Percentiles rank a stretch among this genome's conserved stretches.
Evolutionary conservation across 2,113 vertebrate species (phyloP).

Genomic region (Stercorarius parasiticus): DNA sequence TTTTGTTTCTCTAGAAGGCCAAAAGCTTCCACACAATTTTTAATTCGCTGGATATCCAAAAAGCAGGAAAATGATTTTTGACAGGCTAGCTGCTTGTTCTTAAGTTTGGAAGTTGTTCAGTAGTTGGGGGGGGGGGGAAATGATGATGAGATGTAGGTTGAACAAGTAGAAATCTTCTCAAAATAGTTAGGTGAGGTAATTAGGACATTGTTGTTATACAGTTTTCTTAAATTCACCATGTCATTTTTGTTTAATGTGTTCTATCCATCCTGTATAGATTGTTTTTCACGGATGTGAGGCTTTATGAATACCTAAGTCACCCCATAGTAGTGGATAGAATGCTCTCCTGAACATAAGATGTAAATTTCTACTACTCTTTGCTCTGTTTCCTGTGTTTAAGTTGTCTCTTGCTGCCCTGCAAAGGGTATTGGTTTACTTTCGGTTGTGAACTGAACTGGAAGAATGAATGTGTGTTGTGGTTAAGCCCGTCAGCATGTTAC

Average conservation of each 20-base stretch:
- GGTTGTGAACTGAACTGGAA: constrained; percentile 3
- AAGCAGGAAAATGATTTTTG: background rate
- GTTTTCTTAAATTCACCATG: background rate
- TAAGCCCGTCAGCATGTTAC: background rate
- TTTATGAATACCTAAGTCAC: background rate
- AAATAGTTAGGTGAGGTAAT: background rate
- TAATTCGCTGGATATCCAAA: background rate
- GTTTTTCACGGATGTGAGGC: background rate
- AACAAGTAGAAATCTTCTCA: background rate
- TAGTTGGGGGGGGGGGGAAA: background rate
- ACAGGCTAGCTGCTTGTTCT: background rate
- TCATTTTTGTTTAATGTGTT: background rate
- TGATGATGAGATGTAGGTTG: background rate
- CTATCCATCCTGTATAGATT: background rate
- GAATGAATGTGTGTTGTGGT: background rate
- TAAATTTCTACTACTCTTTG: background rate
- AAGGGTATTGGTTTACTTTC: constrained; percentile 3
- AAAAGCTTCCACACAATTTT: constrained; percentile 47
- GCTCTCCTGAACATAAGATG: background rate
- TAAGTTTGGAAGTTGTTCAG: background rate
- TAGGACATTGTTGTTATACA: background rate
- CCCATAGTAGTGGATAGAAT: background rate
- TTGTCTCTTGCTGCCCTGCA: background rate
- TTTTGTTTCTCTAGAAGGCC: constrained; percentile 67
- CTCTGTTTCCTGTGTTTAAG: background rate